These are phyloP conservation scores for Ichneumoninae sp. DNA, from an alignment of 2,888 invertebrate species.

Conservation along the genomic window DNA sequence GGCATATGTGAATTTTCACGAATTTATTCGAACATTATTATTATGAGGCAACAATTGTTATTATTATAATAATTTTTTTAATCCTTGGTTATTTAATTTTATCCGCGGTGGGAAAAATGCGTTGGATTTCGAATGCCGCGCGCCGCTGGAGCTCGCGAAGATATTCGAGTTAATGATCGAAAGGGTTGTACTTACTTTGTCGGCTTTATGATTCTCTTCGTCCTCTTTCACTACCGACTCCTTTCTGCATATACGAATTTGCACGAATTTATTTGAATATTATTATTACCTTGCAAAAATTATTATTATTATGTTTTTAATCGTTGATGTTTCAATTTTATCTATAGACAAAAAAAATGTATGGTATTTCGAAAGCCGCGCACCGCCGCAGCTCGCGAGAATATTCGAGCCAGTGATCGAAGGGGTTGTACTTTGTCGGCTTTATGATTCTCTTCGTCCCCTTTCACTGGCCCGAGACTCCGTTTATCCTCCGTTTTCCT, in stretches of 20 bases:
- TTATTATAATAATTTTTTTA: background rate
- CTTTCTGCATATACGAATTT: slow-evolving; percentile 21
- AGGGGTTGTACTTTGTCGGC: slow-evolving; percentile 49
- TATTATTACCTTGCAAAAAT: background rate
- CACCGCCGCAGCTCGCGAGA: slow-evolving; percentile 5
- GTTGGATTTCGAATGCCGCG: background rate
- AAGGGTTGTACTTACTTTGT: slow-evolving; percentile 33
- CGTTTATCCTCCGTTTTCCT: slow-evolving; percentile 69
- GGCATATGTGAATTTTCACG: slow-evolving; percentile 11
- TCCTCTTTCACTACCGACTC: background rate
- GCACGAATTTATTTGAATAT: background rate
- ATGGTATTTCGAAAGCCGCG: background rate
- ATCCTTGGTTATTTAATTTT: background rate
- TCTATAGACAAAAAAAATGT: slow-evolving; percentile 1
- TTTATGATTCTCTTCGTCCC: slow-evolving; percentile 35
- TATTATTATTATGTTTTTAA: background rate
- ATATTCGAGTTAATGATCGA: slow-evolving; percentile 35
- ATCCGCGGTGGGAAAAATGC: slow-evolving; percentile 7
- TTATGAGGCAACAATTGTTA: background rate
- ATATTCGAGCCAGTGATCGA: slow-evolving; percentile 37
- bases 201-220: background rate
- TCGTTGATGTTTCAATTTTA: background rate
- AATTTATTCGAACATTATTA: background rate
- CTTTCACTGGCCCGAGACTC: slow-evolving; percentile 33
- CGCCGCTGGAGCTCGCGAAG: slow-evolving; percentile 10